Evolutionary conservation across 2,797 vertebrate species (phyloP).

Genomic region (Leptodactylus fallax): DNA sequence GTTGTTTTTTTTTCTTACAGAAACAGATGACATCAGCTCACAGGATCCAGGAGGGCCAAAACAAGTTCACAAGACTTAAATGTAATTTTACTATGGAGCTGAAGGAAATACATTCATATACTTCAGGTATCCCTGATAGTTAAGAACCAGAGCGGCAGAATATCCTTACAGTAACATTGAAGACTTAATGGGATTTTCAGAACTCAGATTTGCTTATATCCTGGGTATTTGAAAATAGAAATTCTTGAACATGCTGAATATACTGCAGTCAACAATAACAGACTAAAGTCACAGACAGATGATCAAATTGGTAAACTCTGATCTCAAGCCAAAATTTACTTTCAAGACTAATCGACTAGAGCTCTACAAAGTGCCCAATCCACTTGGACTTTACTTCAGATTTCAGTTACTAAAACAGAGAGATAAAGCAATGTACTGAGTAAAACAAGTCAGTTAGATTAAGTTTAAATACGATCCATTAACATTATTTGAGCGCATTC

Average conservation of each 20-base stretch:
- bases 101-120: not conserved
- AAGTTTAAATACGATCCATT: too few species aligned
- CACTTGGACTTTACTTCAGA: too few species aligned
- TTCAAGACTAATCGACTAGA: too few species aligned
- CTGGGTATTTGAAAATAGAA: not conserved
- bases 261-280: not conserved
- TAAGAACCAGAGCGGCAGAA: not conserved
- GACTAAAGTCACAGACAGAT: not conserved
- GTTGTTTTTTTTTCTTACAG: constrained; percentile 29
- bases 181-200: not conserved
- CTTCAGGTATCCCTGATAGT: not conserved
- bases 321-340: too few species aligned
- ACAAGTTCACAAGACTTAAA: not conserved
- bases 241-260: too few species aligned
- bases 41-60: constrained; percentile 8
- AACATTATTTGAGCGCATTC: too few species aligned
- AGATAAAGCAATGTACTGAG: too few species aligned
- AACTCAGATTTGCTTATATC: not conserved
- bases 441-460: too few species aligned
- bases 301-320: too few species aligned
- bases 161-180: not conserved
- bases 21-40: constrained; percentile 39
- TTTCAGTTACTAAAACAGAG: too few species aligned
- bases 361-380: too few species aligned
- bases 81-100: not conserved